Percentiles rank a stretch among this genome's conserved stretches.
phyloP scores from a whole-genome alignment of 2,113 vertebrate genomes.

The Leptocoma aspasia region DNA sequence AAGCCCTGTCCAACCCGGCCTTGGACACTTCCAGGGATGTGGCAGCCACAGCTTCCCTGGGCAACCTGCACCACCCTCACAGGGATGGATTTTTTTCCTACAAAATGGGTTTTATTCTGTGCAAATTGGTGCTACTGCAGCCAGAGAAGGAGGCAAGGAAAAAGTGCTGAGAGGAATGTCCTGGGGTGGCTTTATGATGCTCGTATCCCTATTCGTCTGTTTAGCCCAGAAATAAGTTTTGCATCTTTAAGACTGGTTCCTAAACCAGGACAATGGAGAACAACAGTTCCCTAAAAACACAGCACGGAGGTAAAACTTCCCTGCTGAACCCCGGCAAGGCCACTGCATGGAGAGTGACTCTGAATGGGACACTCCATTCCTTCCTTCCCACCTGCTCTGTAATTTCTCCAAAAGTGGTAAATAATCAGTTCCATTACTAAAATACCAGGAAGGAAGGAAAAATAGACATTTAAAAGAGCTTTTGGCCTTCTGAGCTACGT shows the following conservation, averaged over 20 bases:
- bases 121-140: accelerated
- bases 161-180: background rate
- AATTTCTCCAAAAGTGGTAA: background rate
- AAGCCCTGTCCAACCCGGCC: accelerated
- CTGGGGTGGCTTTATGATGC: too few species aligned
- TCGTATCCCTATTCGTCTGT: too few species aligned
- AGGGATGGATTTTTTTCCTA: background rate
- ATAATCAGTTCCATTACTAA: background rate
- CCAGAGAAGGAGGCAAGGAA: background rate
- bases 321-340: background rate
- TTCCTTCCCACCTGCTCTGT: background rate
- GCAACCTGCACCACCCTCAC: background rate
- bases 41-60: background rate
- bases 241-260: too few species aligned
- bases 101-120: background rate
- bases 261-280: background rate
- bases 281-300: accelerated
- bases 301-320: background rate
- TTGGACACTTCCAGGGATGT: background rate
- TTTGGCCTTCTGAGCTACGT: background rate
- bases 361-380: background rate
- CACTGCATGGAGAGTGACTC: background rate
- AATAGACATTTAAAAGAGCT: background rate
- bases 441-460: background rate
- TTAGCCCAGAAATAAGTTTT: too few species aligned